Percentiles rank a stretch among this genome's conserved stretches.
phyloP scores from a whole-genome alignment of 92 coral and sea anemone genomes.

The Epizoanthus scotinus region DNA sequence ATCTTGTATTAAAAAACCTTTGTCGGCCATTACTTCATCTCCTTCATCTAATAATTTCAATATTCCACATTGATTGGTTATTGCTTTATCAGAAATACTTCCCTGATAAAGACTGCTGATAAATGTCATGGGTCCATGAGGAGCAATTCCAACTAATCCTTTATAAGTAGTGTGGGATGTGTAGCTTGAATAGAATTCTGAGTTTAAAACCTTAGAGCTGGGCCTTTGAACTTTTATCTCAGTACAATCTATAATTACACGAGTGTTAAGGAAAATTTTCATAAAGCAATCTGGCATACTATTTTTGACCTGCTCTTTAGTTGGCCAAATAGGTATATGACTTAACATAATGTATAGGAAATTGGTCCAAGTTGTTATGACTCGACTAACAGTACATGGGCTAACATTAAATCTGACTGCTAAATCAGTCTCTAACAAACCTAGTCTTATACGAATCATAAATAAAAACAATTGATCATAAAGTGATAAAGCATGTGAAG shows the following conservation, averaged over 20 bases:
- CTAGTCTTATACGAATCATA: slow-evolving; percentile 27
- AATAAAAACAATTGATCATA: slow-evolving; percentile 28
- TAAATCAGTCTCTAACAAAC: background rate
- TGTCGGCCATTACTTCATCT: slow-evolving; percentile 27
- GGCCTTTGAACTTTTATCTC: slow-evolving; percentile 23
- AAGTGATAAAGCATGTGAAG: background rate
- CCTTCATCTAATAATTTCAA: slow-evolving; percentile 12
- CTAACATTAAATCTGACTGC: slow-evolving; percentile 33
- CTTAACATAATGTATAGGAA: background rate
- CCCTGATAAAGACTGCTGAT: slow-evolving; percentile 25
- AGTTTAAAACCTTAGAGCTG: slow-evolving; percentile 9
- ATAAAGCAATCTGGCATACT: background rate
- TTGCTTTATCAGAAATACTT: slow-evolving; percentile 26
- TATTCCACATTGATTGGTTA: slow-evolving; percentile 8
- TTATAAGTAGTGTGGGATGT: slow-evolving; percentile 14
- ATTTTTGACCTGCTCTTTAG: background rate
- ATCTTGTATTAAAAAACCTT: slow-evolving; percentile 8
- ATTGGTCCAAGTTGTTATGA: slow-evolving; percentile 10
- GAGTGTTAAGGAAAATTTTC: background rate
- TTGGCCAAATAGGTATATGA: background rate
- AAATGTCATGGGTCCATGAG: slow-evolving; percentile 23
- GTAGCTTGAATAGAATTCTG: background rate
- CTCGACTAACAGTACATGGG: slow-evolving; percentile 20
- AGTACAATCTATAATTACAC: background rate
- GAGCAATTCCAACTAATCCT: slow-evolving; percentile 24